Percentiles rank a stretch among this genome's conserved stretches.
These are phyloP conservation scores for Amyelois transitella DNA, from an alignment of 1,140 invertebrate species.

Conservation along the genomic window DNA sequence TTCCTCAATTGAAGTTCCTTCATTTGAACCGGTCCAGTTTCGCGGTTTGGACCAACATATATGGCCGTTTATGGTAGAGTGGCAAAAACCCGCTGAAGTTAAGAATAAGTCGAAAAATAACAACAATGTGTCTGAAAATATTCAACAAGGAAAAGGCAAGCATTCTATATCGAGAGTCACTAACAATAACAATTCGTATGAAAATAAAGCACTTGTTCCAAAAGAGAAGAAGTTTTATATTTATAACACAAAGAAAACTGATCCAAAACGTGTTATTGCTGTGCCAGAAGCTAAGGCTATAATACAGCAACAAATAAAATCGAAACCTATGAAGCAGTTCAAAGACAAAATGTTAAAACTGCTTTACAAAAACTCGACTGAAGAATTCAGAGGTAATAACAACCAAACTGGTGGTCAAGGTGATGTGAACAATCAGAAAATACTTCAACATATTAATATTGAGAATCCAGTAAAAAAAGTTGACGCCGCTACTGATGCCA, in stretches of 20 bases:
- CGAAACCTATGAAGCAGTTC: slow-evolving; percentile 32
- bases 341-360: slow-evolving; percentile 50
- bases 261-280: slow-evolving; percentile 2
- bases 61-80: slow-evolving; percentile 55
- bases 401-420: slow-evolving; percentile 5
- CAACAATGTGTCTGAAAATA: background rate
- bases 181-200: background rate
- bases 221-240: background rate
- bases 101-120: background rate
- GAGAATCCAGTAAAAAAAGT: slow-evolving; percentile 2
- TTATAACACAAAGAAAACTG: slow-evolving; percentile 5
- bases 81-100: slow-evolving; percentile 13
- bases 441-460: background rate
- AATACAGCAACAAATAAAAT: slow-evolving; percentile 12
- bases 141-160: background rate
- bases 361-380: slow-evolving; percentile 32
- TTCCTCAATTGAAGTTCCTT: slow-evolving; percentile 20
- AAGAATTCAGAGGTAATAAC: slow-evolving; percentile 11
- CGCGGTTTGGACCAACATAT: slow-evolving; percentile 42
- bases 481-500: slow-evolving; percentile 11
- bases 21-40: slow-evolving; percentile 40
- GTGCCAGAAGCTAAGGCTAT: background rate
- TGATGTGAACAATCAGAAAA: background rate
- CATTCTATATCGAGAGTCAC: background rate
- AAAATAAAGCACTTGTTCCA: background rate